These are phyloP conservation scores for Wiebesia pumilae DNA, from an alignment of 1,140 invertebrate species.

Conservation along the genomic window DNA sequence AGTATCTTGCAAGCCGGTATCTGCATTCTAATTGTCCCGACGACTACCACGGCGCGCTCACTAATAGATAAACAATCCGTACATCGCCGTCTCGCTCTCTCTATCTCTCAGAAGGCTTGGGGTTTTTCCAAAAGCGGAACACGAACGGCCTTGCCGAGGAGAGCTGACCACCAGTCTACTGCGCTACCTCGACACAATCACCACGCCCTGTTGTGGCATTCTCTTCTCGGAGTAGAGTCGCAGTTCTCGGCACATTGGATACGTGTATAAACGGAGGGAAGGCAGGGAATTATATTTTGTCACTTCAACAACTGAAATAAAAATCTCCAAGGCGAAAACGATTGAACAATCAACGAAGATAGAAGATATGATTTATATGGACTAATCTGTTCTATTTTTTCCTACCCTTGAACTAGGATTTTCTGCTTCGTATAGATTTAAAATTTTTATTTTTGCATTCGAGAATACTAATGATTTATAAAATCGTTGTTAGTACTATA, in stretches of 20 bases:
- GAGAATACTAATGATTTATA: no score
- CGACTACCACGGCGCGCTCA: background rate
- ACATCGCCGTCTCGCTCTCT: background rate
- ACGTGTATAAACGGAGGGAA: background rate
- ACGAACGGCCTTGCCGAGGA: slow-evolving; percentile 50
- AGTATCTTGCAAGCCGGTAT: slow-evolving; percentile 1
- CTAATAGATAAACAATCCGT: background rate
- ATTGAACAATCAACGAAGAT: no score
- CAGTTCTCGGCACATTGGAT: background rate
- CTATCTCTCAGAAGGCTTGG: background rate
- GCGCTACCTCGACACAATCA: slow-evolving; percentile 2
- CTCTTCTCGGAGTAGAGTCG: slow-evolving; percentile 6
- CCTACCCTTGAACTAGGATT: no score
- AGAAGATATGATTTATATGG: no score
- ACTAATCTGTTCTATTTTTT: no score
- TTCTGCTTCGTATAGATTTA: no score
- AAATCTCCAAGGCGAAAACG: no score
- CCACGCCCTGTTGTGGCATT: slow-evolving; percentile 50
- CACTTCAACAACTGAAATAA: no score
- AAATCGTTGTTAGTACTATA: no score
- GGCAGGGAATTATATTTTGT: background rate
- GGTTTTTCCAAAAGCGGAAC: slow-evolving; percentile 48
- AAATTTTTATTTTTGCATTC: no score
- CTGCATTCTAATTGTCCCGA: slow-evolving; percentile 36
- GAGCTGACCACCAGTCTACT: slow-evolving; percentile 26